Evolutionary conservation across 2,797 vertebrate genomes (phyloP).

Genomic region (Chiloscyllium punctatum): DNA sequence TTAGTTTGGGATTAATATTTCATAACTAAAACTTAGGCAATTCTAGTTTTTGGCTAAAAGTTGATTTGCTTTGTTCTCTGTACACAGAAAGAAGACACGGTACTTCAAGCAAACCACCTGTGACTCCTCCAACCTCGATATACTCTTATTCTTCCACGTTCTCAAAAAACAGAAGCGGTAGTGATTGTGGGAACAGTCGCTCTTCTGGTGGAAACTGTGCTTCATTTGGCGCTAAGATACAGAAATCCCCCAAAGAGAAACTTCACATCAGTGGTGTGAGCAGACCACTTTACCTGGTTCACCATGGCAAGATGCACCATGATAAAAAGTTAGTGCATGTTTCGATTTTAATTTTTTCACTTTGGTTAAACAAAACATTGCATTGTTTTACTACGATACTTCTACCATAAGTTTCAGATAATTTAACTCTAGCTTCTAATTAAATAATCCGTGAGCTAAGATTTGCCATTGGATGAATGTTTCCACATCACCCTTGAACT

Average conservation of each 20-base stretch:
- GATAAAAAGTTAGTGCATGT: constrained; percentile 77
- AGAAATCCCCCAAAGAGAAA: constrained; percentile 98
- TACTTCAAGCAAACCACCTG: constrained; percentile 76
- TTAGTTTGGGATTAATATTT: constrained; percentile 3
- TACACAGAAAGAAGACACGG: constrained; percentile 93
- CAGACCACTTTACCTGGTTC: constrained; percentile 68
- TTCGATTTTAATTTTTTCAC: neutral
- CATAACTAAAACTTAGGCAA: neutral
- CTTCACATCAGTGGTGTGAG: constrained; percentile 75
- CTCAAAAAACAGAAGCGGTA: constrained; percentile 69
- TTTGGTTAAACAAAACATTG: neutral
- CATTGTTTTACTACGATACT: neutral
- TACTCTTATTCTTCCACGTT: constrained; percentile 74
- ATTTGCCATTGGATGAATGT: neutral
- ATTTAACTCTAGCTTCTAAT: neutral
- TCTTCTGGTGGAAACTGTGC: constrained; percentile 66
- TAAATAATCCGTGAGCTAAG: neutral
- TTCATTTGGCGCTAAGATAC: constrained; percentile 78
- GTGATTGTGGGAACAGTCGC: constrained; percentile 62
- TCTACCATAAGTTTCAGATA: neutral
- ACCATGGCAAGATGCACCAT: constrained; percentile 72
- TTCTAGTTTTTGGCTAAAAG: neutral
- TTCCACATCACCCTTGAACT: neutral
- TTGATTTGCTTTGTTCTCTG: constrained; percentile 35
- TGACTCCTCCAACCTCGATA: constrained; percentile 63